A percentile compares a stretch with the other conserved stretches of the same genome.
These are phyloP conservation scores for Euzophera pinguis DNA, from an alignment of 2,888 invertebrate species.

Conservation along the genomic window DNA sequence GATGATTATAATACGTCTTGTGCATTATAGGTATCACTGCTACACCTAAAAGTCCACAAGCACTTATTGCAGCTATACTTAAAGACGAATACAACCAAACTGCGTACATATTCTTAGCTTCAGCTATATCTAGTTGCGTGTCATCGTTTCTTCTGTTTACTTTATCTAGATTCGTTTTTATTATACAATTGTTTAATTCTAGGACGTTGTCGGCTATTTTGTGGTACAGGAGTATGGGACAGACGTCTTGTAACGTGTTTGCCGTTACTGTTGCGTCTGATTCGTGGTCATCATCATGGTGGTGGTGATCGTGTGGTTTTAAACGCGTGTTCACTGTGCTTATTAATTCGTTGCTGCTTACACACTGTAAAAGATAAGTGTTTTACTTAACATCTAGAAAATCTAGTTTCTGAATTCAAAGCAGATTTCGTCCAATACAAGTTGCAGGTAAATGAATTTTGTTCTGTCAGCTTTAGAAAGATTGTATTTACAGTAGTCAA, in stretches of 20 bases:
- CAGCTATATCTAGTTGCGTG: conserved; percentile 29
- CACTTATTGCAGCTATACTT: conserved; percentile 91
- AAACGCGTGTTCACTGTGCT: conserved; percentile 61
- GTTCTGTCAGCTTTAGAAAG: no score
- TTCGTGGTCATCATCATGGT: conserved; percentile 33
- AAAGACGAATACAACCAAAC: conserved; percentile 92
- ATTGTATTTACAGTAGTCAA: no score
- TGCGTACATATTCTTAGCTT: conserved; percentile 57
- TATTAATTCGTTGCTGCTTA: conserved; percentile 68
- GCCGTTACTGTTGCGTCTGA: conserved; percentile 41
- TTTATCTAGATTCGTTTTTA: conserved; percentile 43
- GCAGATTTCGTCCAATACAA: no score
- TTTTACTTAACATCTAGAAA: no score
- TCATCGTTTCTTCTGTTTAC: conserved; percentile 20
- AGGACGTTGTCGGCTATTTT: conserved; percentile 76
- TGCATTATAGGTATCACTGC: conserved; percentile 96
- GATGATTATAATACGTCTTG: conserved; percentile 90
- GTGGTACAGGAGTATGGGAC: conserved; percentile 85
- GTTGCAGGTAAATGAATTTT: no score
- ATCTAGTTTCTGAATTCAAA: no score
- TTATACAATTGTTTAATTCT: conserved; percentile 79
- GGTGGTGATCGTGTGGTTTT: conserved; percentile 49
- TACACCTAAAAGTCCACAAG: conserved; percentile 92
- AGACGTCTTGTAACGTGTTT: conserved; percentile 74
- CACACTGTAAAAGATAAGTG: conserved; percentile 73